phyloP scores from a whole-genome alignment of 1,140 invertebrate species.

The Drosophila varians region DNA sequence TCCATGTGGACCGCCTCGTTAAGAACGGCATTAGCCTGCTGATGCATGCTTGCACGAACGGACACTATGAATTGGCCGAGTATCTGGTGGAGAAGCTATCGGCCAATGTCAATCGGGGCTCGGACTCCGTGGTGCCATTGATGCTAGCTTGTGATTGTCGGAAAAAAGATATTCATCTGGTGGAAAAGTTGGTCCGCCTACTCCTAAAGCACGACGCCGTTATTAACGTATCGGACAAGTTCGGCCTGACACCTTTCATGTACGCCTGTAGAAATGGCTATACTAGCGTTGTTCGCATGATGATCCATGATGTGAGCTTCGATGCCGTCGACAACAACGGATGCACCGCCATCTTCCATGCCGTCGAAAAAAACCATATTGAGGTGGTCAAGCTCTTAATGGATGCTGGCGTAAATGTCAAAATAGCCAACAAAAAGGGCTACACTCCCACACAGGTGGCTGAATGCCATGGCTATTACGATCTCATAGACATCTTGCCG shows the following conservation, averaged over 20 bases:
- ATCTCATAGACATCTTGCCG: conserved; percentile 83
- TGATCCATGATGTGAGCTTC: conserved; percentile 80
- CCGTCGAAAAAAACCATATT: conserved; percentile 83
- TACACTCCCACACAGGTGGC: conserved; percentile 84
- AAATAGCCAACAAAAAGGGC: conserved; percentile 81
- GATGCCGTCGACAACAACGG: conserved; percentile 84
- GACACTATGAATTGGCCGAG: conserved; percentile 56
- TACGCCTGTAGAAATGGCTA: conserved; percentile 84
- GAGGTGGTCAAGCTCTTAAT: conserved; percentile 83
- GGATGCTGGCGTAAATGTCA: conserved; percentile 74
- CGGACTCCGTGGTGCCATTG: conserved; percentile 64
- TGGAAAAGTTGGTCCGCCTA: conserved; percentile 60
- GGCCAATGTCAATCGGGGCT: conserved; percentile 64
- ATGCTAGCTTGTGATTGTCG: conserved; percentile 63
- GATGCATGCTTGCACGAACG: conserved; percentile 55
- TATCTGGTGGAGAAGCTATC: conserved; percentile 45
- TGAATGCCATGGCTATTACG: conserved; percentile 76
- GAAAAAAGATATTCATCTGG: conserved; percentile 25
- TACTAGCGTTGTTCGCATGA: conserved; percentile 72
- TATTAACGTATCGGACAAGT: conserved; percentile 82
- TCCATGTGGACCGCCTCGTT: conserved; percentile 33
- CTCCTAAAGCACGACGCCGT: conserved; percentile 62
- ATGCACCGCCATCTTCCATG: conserved; percentile 84
- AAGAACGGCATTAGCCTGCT: conserved; percentile 47
- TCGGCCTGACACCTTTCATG: conserved; percentile 84